A percentile compares a stretch with the other conserved stretches of the same genome.
Conservation (phyloP, 1,140 invertebrate genomes). For the Drosophila lini region DNA sequence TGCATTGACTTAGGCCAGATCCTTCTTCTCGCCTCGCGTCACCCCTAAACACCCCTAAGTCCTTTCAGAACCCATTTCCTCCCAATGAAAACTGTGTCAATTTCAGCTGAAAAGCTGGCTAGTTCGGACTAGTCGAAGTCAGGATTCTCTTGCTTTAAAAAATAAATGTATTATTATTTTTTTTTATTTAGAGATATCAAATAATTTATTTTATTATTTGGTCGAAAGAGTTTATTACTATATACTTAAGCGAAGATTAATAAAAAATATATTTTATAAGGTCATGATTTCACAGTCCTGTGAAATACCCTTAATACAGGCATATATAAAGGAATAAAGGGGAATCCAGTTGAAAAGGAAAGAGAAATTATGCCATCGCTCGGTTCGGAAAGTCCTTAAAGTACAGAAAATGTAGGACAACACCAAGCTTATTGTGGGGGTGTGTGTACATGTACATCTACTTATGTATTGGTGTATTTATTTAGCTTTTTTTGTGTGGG, state of each 20-base stretch:
- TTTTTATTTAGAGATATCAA: too few species aligned
- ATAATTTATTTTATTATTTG: too few species aligned
- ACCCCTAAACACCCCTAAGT: constrained; percentile 22
- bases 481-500: constrained; percentile 38
- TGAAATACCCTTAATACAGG: constrained; percentile 1
- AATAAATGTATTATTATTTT: background rate
- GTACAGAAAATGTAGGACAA: constrained; percentile 67
- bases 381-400: constrained; percentile 53
- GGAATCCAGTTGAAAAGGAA: constrained; percentile 19
- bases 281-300: too few species aligned
- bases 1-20: constrained; percentile 62
- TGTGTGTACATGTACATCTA: constrained; percentile 11
- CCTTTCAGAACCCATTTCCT: constrained; percentile 18
- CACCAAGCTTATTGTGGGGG: constrained; percentile 46
- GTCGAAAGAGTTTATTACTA: too few species aligned
- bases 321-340: constrained; percentile 2
- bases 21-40: background rate
- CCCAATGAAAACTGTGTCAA: constrained; percentile 67
- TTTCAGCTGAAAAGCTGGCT: constrained; percentile 26
- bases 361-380: constrained; percentile 62
- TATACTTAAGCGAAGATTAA: too few species aligned
- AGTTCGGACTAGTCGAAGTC: background rate
- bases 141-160: background rate
- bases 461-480: constrained; percentile 29
- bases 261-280: background rate